These are phyloP conservation scores for Oreonectes daqikongensis DNA, from an alignment of 2,797 vertebrate genomes.

Conservation along the genomic window DNA sequence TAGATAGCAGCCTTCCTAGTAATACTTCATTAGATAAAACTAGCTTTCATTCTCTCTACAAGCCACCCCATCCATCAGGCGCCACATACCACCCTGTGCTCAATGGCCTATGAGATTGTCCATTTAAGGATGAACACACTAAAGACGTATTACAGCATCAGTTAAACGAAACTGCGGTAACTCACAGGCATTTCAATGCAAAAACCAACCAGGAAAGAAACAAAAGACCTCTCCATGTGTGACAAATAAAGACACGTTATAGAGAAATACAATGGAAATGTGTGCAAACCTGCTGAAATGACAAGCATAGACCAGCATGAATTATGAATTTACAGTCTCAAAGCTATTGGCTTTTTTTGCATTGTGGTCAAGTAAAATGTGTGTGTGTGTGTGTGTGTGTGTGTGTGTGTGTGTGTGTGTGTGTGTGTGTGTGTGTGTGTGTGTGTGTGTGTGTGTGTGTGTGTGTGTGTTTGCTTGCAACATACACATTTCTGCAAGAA, in stretches of 20 bases:
- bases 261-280: background rate
- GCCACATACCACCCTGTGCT: conserved; percentile 45
- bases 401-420: background rate
- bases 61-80: conserved; percentile 51
- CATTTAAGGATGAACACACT: conserved; percentile 48
- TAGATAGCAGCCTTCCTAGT: conserved; percentile 44
- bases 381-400: background rate
- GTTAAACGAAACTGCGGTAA: conserved; percentile 10
- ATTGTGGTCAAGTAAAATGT: background rate
- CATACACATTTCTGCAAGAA: too few species aligned
- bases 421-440: background rate
- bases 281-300: background rate
- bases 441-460: background rate
- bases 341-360: background rate
- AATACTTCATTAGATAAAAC: conserved; percentile 55
- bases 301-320: background rate
- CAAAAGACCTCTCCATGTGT: background rate
- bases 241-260: conserved; percentile 7
- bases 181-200: conserved; percentile 1
- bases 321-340: background rate
- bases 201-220: background rate
- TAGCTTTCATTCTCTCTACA: conserved; percentile 48
- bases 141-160: conserved; percentile 48
- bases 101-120: conserved; percentile 56
- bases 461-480: background rate